Evolutionary conservation across 1,140 invertebrate genomes (phyloP), one percentile per base, ranked within the genome.

Genomic region (Kradibia gibbosae): DNA sequence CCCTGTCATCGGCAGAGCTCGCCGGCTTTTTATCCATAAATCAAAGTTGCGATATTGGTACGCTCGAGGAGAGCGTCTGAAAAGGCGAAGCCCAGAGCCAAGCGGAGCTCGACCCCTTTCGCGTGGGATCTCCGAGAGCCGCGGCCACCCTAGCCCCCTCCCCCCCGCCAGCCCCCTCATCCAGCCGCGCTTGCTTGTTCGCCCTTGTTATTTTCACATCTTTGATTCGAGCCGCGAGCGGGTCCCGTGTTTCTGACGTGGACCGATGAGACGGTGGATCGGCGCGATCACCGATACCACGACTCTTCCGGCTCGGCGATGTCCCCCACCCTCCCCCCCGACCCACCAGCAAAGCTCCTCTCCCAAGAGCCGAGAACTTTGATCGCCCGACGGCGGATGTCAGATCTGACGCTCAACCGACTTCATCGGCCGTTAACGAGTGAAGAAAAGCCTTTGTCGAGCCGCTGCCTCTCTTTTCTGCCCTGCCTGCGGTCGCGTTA

Each of bases 121-220:
- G 72, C 84, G 50, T 80, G 72, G 82, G 72, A n/a, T 83, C 25
- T 80, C 28, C 45, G 81, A 78, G 83, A 22, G 15, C 50, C 50
- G 13, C 50, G 5, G 13, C 10, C 42, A 45, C 42, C 42, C 42
- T 8, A 45, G 5, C 22, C 50, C 3, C 50, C 50, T 20, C 50
- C 50, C 3, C 20, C 50, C 15, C 50, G 13, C 13, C 50, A 5
- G 50, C 50, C 50, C 15, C 50, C 10, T 53, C 50, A 22, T 3
- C 8, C 8, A 28, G 65, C 65, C 31, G 45, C 8, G 45, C 8
- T 7, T 17, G 45, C 8, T 7, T 7, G 45, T 28, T 25, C 50
- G 34, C 80, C 76, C 78, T 86, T 87, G 86, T 86, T 87, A 86
- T 87, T 88, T 87, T 86, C 86, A n/a, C n/a, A 87, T 87, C 86